Conservation (phyloP, 2,797 vertebrate species). For the Xenopus petersii region DNA sequence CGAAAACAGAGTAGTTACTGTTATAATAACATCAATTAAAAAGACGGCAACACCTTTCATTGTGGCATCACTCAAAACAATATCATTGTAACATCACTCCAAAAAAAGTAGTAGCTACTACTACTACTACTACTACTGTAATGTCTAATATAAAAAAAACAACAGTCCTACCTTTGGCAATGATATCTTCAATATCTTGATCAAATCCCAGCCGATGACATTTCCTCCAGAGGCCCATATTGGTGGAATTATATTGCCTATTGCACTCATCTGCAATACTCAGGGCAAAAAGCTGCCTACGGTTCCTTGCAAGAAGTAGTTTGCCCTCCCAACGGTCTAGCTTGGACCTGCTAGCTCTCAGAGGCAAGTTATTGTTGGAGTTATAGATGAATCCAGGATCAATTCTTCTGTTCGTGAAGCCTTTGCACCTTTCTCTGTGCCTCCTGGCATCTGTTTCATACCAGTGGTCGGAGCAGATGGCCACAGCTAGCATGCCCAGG, state of each 20-base stretch:
- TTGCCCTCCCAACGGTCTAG: slow-evolving; percentile 86
- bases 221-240: slow-evolving; percentile 97
- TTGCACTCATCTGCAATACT: slow-evolving; percentile 92
- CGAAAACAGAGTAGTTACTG: no score
- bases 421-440: slow-evolving; percentile 93
- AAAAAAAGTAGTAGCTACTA: no score
- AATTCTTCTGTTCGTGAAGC: slow-evolving; percentile 89
- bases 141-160: not conserved
- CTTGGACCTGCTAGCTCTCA: slow-evolving; percentile 84
- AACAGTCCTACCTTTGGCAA: slow-evolving; percentile 84
- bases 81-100: not conserved
- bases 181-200: slow-evolving; percentile 85
- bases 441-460: slow-evolving; percentile 96
- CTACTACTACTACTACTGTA: not conserved
- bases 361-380: slow-evolving; percentile 96
- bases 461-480: slow-evolving; percentile 97
- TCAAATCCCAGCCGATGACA: slow-evolving; percentile 91
- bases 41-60: no score
- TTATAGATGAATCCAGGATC: slow-evolving; percentile 98
- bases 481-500: slow-evolving; percentile 96
- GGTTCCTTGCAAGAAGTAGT: slow-evolving; percentile 84
- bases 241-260: slow-evolving; percentile 95
- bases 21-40: no score
- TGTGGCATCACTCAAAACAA: no score
- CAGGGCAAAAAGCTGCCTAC: slow-evolving; percentile 95